phyloP scores from a whole-genome alignment of 2,797 vertebrate species.

The Schizothorax lantsangensis region DNA sequence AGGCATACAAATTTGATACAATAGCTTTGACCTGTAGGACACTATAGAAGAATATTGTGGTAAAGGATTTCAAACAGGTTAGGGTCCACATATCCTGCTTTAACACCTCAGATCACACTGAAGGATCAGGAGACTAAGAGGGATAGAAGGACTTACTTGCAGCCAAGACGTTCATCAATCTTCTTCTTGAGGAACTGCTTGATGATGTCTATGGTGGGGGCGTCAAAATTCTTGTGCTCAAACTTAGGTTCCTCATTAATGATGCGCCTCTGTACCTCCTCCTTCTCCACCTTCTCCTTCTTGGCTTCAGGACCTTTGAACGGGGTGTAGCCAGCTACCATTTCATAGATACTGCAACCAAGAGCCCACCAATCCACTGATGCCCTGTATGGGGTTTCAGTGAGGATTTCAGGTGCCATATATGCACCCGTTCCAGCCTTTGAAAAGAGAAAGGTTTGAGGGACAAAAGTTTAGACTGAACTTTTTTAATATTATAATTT shows the following conservation, averaged over 20 bases:
- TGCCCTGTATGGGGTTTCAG: conserved; percentile 85
- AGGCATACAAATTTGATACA: neutral
- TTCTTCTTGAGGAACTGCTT: conserved; percentile 90
- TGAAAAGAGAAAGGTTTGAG: neutral
- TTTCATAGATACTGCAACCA: conserved; percentile 95
- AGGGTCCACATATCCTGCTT: conserved; percentile 1
- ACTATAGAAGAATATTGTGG: neutral
- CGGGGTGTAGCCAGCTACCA: conserved; percentile 91
- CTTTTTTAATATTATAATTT: neutral
- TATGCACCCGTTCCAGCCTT: conserved; percentile 94
- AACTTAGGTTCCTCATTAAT: conserved; percentile 87
- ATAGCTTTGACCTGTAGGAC: neutral
- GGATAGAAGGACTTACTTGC: conserved; percentile 81
- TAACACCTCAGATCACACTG: neutral
- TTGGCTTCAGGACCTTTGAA: conserved; percentile 86
- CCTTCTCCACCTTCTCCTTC: conserved; percentile 90
- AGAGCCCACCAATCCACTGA: conserved; percentile 96
- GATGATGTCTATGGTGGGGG: conserved; percentile 85
- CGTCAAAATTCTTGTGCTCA: conserved; percentile 87
- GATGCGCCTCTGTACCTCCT: conserved; percentile 91
- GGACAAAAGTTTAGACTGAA: neutral
- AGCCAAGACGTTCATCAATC: conserved; percentile 86
- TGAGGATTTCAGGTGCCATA: conserved; percentile 94
- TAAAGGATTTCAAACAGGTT: neutral
- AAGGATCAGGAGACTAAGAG: conserved; percentile 13